These are phyloP conservation scores for Eulithis testata DNA, from an alignment of 2,888 invertebrate genomes.

Conservation along the genomic window DNA sequence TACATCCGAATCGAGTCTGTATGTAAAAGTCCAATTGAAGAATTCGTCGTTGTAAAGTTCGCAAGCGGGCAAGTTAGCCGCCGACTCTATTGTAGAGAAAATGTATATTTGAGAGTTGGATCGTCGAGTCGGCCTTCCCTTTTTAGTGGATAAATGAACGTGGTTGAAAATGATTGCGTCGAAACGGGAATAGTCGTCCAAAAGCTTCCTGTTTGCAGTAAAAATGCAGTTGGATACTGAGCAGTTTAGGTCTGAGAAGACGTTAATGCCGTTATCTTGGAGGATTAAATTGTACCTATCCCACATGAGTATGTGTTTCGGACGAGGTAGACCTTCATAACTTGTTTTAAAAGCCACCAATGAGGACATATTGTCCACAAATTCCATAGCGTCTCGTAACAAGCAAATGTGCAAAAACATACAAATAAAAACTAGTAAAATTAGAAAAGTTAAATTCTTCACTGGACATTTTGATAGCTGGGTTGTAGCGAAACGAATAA, in stretches of 20 bases:
- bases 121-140: constrained; percentile 45
- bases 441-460: constrained; percentile 39
- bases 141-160: constrained; percentile 33
- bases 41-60: constrained; percentile 58
- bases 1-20: constrained; percentile 64
- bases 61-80: constrained; percentile 55
- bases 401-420: constrained; percentile 43
- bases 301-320: constrained; percentile 55
- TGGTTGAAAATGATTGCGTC: constrained; percentile 58
- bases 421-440: constrained; percentile 41
- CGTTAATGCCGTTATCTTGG: constrained; percentile 29
- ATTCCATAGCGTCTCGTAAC: constrained; percentile 38
- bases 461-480: constrained; percentile 41
- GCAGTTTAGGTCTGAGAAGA: constrained; percentile 43
- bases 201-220: constrained; percentile 47
- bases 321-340: constrained; percentile 3
- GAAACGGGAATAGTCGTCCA: constrained; percentile 49
- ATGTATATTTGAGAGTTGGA: constrained; percentile 54
- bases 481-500: constrained; percentile 25
- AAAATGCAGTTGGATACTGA: constrained; percentile 52
- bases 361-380: constrained; percentile 36
- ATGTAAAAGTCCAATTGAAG: constrained; percentile 69
- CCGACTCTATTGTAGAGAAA: constrained; percentile 56
- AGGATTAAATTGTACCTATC: constrained; percentile 17
- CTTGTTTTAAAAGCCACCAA: constrained; percentile 1